Base-by-base conservation (phyloP, 2,113 vertebrate genomes). In the Hemichromis elongatus region DNA sequence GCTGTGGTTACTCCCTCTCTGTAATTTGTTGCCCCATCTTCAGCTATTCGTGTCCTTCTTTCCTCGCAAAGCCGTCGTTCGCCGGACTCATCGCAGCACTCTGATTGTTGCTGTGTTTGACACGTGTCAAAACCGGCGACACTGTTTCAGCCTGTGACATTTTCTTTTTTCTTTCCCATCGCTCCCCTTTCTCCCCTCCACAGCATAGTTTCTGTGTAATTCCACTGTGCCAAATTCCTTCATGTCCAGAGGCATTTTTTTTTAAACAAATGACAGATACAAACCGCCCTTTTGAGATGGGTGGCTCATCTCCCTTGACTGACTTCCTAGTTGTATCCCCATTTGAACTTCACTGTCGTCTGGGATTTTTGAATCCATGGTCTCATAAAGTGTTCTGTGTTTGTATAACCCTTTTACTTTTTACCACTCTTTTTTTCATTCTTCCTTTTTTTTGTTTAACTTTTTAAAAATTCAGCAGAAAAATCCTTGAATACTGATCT, bases 91-190 rank as follows among this genome's bases (percentile, higher is more conserved):
- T 70, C 5, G 3, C 5, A 28, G 59, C 61, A 40, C 88, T 11
- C 77, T 73, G 85, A 86, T 83, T n/a, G 14, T 70, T 66, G 78
- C 14, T 57, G 50, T 85, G 89, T 94, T 92, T 91, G 90, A 93
- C 88, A 78, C 45, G 54, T 92, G 93, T 92, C 89, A 89, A 85
- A 93, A 91, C 89, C 90, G 87, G 81, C 75, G 84, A 26, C 59
- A 42, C 84, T 84, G 66, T 85, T 92, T 50, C 84, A 83, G 77
- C 75, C 52, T 3, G 3, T 87, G 82, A 88, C 83, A 86, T 86
- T 84, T 86, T 81, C 50, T 68, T 70, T 83, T 56, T 61, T 52
- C 56, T 80, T 77, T n/a, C 77, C 80, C 66, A 78, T 85, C 73
- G 19, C 7, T 42, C 45, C 54, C n/a, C 59, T 30, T 11, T 66